Base-by-base conservation (phyloP, 1,140 invertebrate species). In the Acromyrmex heyeri region DNA sequence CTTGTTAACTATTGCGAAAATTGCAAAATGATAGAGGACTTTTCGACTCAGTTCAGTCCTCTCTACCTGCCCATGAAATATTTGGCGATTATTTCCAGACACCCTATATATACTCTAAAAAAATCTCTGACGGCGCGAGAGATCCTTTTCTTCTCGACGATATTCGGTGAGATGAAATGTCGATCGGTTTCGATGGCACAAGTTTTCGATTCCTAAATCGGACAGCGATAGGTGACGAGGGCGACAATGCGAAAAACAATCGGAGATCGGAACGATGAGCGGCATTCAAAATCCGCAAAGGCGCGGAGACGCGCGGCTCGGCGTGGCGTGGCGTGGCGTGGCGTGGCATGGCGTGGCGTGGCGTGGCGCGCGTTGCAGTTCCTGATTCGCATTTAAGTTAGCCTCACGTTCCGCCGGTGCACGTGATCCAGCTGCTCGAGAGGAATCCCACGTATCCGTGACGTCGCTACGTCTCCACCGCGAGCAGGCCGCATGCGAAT, bases 381-480 rank as follows among this genome's bases (percentile, higher is more conserved):
- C 89, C 81, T 88, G 90, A 88, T 91, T 88, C 91, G 91, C 91
- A 92, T 93, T 93, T 92, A 91, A 91, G 91, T 93, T 92, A 89
- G 89, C 90, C 93, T 93, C 92, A 93, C 93, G 93, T 94, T 86
- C 91, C 83, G 87, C 82, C 87, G 79, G 70, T 89, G 93, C 93
- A 94, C 94, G 93, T 94, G 93, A 94, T 93, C 92, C 93, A 94
- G 93, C 94, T 94, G 93, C 92, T 93, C 86, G 64, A 75, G 91
- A 91, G 93, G 90, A 92, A 92, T 92, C 92, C 90, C 91, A 90
- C 91, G 91, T 91, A 92, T 93, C 89, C 90, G 88, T 94, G 93
- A 94, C 93, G 93, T 94, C 93, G 94, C 91, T 87, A 82, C 87
- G 78, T 92, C 88, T 91, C 85, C 53, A 59, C 81, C 85, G 77